Conservation (phyloP, 2,888 invertebrate species). For the Buathra laborator region DNA sequence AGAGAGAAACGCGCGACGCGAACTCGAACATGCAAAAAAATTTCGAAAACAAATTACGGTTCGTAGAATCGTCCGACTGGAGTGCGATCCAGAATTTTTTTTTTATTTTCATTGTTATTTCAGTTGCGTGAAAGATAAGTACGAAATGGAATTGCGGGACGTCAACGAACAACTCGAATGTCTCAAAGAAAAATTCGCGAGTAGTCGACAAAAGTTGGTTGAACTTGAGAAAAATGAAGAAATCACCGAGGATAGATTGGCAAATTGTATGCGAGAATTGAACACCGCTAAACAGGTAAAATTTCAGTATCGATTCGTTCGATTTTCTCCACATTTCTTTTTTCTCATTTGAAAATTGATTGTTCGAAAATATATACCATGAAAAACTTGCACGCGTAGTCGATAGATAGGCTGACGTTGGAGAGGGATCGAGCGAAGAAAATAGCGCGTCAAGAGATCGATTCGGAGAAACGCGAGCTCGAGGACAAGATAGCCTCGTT, state of each 20-base stretch:
- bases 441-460: constrained; percentile 88
- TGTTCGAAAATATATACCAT: background rate
- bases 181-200: constrained; percentile 89
- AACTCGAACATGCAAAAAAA: constrained; percentile 87
- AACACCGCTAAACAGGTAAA: constrained; percentile 88
- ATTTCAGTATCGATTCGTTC: constrained; percentile 38
- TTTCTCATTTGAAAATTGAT: background rate
- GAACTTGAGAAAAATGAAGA: constrained; percentile 89
- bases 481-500: constrained; percentile 86
- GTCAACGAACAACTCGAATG: constrained; percentile 89
- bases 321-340: background rate
- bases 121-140: constrained; percentile 92
- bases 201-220: constrained; percentile 89
- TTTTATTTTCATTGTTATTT: constrained; percentile 59
- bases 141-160: constrained; percentile 90
- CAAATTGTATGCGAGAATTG: constrained; percentile 89
- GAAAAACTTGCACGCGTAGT: constrained; percentile 75
- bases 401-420: constrained; percentile 86
- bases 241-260: constrained; percentile 87
- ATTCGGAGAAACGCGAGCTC: constrained; percentile 88
- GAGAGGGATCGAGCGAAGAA: constrained; percentile 88
- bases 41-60: constrained; percentile 86
- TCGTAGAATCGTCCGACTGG: constrained; percentile 42
- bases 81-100: constrained; percentile 46
- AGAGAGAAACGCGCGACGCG: constrained; percentile 88